Conservation (phyloP, 1,140 invertebrate genomes). For the Diorhabda sublineata region DNA sequence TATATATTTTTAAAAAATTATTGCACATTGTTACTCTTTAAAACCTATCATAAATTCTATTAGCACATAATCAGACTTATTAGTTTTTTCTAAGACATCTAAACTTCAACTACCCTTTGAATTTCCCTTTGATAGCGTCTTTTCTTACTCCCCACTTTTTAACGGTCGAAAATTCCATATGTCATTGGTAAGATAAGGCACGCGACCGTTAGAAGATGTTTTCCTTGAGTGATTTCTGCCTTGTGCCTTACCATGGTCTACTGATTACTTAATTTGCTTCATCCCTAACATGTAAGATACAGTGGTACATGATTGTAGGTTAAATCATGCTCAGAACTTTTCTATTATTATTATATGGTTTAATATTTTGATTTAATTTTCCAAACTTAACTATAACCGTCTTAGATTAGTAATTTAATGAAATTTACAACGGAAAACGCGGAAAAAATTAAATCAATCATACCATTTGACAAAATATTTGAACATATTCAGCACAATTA, state of each 20-base stretch:
- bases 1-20: neutral
- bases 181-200: constrained; percentile 30
- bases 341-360: too few species aligned
- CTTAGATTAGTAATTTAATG: too few species aligned
- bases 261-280: constrained; percentile 14
- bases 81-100: constrained; percentile 9
- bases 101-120: constrained; percentile 7
- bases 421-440: too few species aligned
- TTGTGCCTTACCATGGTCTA: constrained; percentile 37
- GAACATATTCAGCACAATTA: too few species aligned
- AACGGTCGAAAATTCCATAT: constrained; percentile 33
- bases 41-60: neutral
- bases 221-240: constrained; percentile 37
- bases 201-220: constrained; percentile 41
- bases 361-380: too few species aligned
- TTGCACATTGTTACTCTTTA: constrained; percentile 15
- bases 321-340: too few species aligned
- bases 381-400: too few species aligned
- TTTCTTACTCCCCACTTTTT: constrained; percentile 35
- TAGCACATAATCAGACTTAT: constrained; percentile 14
- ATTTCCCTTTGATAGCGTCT: constrained; percentile 5
- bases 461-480: too few species aligned
- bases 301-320: too few species aligned
- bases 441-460: too few species aligned
- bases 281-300: neutral